Base-by-base conservation (phyloP, 2,888 invertebrate species). In the Diarsia dahlii region DNA sequence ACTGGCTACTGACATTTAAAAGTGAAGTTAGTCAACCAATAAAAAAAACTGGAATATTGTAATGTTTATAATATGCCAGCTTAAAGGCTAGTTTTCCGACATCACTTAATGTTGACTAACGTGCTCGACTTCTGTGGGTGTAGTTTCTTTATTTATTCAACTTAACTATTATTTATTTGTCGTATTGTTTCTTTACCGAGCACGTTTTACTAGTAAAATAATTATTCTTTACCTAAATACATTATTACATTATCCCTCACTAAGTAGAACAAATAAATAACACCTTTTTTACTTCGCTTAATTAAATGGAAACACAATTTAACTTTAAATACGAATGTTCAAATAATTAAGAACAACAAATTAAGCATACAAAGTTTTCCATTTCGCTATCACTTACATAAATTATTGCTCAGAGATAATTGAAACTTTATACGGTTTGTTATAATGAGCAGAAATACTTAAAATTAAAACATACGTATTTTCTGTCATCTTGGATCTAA, bases 11-110 rank as follows among this genome's bases (percentile, higher is more conserved):
- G n/a, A 48, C 15, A 52, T 52, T 34, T 46, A 13, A 20, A 68
- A 52, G 54, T 78, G 48, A 45, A n/a, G 56, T 48, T 54, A 46
- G 60, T 46, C n/a, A 12, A 34, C 18, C 6, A 50, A 48, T 63
- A 48, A 76, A 81, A 12, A n/a, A 64, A 79, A 77, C 68, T 65
- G 48, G 78, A 69, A 60, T 52, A 58, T 54, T 58, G 39, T 39
- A 39, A 23, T 63, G 28, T 64, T 39, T 34, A 34, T 39, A 3
- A 54, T 60, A 28, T 18, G 68, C 68, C n/a, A 28, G 52, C n/a
- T 15, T 28, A 15, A 64, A 67, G 28, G 13, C 63, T 68, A 58
- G 82, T 63, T 77, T 68, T n/a, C 13, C 39, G 34, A 18, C 50
- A 18, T 23, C 4, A 12, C n/a, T 64, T 28, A 74, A 39, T 23